These are phyloP conservation scores for Eulemur macaco DNA, from an alignment of 2,113 vertebrate species.

Conservation along the genomic window DNA sequence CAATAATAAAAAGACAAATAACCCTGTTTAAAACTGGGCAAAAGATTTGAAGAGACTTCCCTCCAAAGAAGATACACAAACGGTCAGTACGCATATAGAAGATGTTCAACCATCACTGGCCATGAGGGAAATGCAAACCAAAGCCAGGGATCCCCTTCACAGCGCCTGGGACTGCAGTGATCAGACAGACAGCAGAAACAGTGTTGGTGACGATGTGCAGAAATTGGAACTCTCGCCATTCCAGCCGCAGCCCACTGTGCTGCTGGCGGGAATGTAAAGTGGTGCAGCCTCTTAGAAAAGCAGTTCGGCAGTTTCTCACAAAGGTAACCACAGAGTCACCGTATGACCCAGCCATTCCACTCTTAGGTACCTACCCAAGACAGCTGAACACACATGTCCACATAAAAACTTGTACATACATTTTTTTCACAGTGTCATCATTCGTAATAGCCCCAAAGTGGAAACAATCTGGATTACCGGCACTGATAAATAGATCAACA, in stretches of 20 bases:
- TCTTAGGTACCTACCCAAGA: neutral
- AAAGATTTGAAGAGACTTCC: neutral
- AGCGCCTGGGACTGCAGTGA: too few species aligned
- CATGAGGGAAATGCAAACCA: neutral
- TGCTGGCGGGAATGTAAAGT: neutral
- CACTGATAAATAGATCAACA: too few species aligned
- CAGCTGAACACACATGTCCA: neutral
- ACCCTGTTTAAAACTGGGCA: neutral
- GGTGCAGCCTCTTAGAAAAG: neutral
- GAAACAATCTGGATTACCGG: neutral
- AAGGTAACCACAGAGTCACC: neutral
- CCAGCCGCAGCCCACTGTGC: rapidly evolving
- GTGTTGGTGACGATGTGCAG: neutral
- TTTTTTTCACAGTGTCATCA: too few species aligned
- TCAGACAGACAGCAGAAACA: neutral
- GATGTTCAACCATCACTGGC: rapidly evolving
- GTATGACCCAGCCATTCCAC: neutral
- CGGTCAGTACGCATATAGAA: neutral
- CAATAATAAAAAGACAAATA: neutral
- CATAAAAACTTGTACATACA: neutral
- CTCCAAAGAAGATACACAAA: neutral
- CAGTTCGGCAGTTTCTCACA: neutral
- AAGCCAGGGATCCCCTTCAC: neutral
- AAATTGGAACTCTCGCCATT: rapidly evolving
- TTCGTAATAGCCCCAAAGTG: neutral